Base-by-base conservation (phyloP, 2,888 invertebrate species). In the Folsomia manolachei region DNA sequence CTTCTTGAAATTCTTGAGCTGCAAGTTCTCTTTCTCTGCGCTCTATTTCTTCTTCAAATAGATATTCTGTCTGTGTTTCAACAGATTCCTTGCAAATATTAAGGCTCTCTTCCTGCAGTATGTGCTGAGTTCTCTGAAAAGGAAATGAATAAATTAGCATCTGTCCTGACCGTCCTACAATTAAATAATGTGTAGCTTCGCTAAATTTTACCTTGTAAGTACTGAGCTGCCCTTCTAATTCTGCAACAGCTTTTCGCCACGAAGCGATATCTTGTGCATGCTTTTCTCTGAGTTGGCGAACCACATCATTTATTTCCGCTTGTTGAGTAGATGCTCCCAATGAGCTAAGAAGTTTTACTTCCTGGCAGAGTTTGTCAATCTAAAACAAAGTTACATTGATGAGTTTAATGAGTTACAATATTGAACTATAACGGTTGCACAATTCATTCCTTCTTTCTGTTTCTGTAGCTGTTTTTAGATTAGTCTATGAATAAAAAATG, bases 261-360 rank as follows among this genome's bases (percentile, higher is more conserved):
- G 71, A 56, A 14, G 73, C 74, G 52, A 72, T 70, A 18, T 80
- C 79, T 62, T 69, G 69, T 2, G 76, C 71, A 72, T 79, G 78
- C 23, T 79, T 78, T 60, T 80, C 77, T 62, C 77, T 70, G 19
- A 78, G 67, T 27, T 79, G 77, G 2, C 80, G 74, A 23, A 79
- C 76, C 9, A 78, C 71, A 64, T 78, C 75, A 53, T 75, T 75
- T 0, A 80, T 60, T 75, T 79, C 78, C 4, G 76, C 75, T 67
- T 77, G 71, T n/a, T 78, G 76, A 4, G 72, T 61, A n/a, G 78
- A 76, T 27, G 76, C 68, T 11, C 80, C 80, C 24, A 80, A 77
- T 4, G 74, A 75, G 62, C 77, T 77, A 11, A 79, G 51, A 14
- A 78, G 68, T 56, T 73, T 62, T 1, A 80, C 71, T 69, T 79